A percentile compares a stretch with the other conserved stretches of the same genome.
Evolutionary conservation across 2,113 vertebrate genomes (phyloP).

Genomic region (Erinaceus europaeus): DNA sequence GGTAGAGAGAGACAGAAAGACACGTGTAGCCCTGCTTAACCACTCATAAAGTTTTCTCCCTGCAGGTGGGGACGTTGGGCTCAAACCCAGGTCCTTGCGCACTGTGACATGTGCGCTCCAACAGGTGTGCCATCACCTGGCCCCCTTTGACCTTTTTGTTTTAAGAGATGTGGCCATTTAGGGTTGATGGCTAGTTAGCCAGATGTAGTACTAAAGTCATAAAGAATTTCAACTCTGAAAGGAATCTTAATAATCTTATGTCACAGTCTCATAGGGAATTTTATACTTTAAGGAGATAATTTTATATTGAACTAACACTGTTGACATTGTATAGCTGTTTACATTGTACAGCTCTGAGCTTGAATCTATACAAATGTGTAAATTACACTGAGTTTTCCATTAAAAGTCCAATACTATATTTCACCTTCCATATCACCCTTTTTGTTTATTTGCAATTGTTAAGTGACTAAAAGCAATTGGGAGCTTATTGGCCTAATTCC

Average conservation of each 20-base stretch:
- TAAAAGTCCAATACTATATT: neutral
- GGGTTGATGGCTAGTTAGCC: too few species aligned
- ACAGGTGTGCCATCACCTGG: too few species aligned
- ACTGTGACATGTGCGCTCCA: too few species aligned
- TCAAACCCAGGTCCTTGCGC: too few species aligned
- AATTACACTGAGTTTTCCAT: neutral
- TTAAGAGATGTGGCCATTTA: too few species aligned
- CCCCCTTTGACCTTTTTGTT: too few species aligned
- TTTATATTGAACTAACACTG: neutral
- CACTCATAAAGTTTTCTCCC: too few species aligned
- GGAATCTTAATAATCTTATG: neutral
- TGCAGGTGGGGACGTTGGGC: too few species aligned
- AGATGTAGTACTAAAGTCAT: neutral
- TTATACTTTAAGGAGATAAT: neutral
- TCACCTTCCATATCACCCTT: neutral
- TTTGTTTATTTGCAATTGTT: neutral
- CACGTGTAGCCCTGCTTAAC: too few species aligned
- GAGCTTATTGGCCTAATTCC: neutral
- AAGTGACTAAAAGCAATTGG: neutral
- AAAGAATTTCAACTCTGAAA: constrained; percentile 8
- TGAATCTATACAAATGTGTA: neutral
- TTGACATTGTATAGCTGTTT: neutral
- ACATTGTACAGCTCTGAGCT: neutral
- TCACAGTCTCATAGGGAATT: neutral
- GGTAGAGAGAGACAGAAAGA: too few species aligned